phyloP scores from a whole-genome alignment of 2,797 vertebrate species.

The Stomatorhinus walkeri region DNA sequence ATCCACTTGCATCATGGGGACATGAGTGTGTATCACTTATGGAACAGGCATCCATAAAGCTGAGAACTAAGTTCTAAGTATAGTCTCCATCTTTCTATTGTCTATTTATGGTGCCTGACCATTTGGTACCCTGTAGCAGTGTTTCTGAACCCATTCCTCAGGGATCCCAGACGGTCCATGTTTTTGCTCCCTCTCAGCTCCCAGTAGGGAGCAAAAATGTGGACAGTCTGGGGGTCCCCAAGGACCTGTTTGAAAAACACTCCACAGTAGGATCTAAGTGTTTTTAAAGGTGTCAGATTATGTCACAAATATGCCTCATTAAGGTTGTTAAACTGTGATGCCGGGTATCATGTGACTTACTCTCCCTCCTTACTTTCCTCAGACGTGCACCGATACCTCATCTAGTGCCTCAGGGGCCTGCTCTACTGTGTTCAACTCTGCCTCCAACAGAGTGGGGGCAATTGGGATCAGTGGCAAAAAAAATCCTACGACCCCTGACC shows the following conservation, averaged over 20 bases:
- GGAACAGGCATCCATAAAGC: background rate
- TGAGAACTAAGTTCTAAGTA: background rate
- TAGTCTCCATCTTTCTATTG: background rate
- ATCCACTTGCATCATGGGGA: background rate
- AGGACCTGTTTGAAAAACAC: background rate
- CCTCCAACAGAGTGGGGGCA: conserved; percentile 55
- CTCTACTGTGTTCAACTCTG: no score
- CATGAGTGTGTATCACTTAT: background rate
- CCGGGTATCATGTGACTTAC: background rate
- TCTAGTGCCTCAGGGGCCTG: conserved; percentile 63
- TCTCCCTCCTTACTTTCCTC: background rate
- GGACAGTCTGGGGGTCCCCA: no score
- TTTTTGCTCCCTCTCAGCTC: no score
- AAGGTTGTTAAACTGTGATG: background rate
- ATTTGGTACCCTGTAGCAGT: background rate
- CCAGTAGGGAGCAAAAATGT: no score
- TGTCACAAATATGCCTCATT: background rate
- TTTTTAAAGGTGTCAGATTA: background rate
- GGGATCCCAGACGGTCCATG: no score
- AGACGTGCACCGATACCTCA: conserved; percentile 54
- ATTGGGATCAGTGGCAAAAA: background rate
- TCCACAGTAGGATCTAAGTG: background rate
- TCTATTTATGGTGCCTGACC: background rate
- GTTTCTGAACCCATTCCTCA: background rate
- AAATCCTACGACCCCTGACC: background rate